A percentile compares a stretch with the other conserved stretches of the same genome.
Conservation (phyloP, 2,888 invertebrate species). For the Auanema freiburgensis region DNA sequence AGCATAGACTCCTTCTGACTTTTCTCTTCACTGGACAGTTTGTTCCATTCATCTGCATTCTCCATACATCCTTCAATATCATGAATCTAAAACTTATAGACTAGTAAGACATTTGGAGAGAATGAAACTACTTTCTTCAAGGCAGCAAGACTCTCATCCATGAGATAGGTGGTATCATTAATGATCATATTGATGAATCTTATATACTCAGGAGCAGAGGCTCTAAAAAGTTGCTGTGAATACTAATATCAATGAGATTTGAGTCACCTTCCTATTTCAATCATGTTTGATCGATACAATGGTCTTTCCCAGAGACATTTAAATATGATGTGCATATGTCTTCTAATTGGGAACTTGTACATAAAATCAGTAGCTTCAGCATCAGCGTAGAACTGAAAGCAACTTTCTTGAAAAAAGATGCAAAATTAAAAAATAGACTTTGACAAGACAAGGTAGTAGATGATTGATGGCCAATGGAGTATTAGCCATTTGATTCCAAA, state of each 20-base stretch:
- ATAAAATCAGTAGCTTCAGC: slow-evolving; percentile 80
- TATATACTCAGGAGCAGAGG: slow-evolving; percentile 72
- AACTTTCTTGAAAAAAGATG: no score
- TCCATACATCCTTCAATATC: slow-evolving; percentile 83
- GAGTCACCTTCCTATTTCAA: slow-evolving; percentile 79
- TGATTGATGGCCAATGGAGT: slow-evolving; percentile 77
- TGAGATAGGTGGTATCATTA: slow-evolving; percentile 91
- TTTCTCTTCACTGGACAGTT: slow-evolving; percentile 39
- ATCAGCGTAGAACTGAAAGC: slow-evolving; percentile 79
- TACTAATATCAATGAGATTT: no score
- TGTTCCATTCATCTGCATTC: slow-evolving; percentile 65
- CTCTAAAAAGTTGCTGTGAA: no score
- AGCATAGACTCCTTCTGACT: slow-evolving; percentile 39
- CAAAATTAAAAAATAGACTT: slow-evolving; percentile 64
- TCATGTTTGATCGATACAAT: slow-evolving; percentile 81
- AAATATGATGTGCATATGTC: slow-evolving; percentile 89
- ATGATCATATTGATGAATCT: slow-evolving; percentile 93
- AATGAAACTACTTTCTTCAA: slow-evolving; percentile 69
- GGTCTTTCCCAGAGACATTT: slow-evolving; percentile 90
- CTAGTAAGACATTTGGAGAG: not conserved
- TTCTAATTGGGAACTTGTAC: slow-evolving; percentile 96
- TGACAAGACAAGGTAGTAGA: slow-evolving; percentile 88
- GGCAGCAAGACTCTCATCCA: slow-evolving; percentile 92
- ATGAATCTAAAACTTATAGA: slow-evolving; percentile 66
- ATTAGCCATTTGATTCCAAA: slow-evolving; percentile 33